Evolutionary conservation across 2,888 invertebrate species (phyloP), one percentile per base, ranked within the genome.

Genomic region (Camptogramma bilineatum): DNA sequence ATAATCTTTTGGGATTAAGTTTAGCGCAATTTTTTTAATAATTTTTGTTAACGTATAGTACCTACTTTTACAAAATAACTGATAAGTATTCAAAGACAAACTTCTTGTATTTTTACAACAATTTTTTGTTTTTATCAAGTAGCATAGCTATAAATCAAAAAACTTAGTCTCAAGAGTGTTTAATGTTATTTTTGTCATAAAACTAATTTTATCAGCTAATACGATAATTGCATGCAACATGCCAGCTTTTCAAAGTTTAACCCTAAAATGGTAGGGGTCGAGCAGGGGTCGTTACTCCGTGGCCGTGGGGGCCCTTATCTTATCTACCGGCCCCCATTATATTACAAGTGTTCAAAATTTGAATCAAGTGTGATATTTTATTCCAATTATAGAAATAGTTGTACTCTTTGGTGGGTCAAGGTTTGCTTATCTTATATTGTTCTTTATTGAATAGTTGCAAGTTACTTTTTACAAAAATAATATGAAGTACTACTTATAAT

Each of bases 301-400:
- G 83, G 87, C 87, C 87, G 90, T 88, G 86, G 75, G 76, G 74
- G 73, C 72, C 86, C 84, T 88, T 91, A 89, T 91, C 91, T 91
- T 60, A 60, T 64, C 55, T 51, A 4, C 44, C 51, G 47, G 17
- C 55, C 55, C 55, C 54, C 10, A n/a, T 52, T 17, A 13, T 39
- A 59, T 46, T 51, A 51, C 59, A 64, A 64, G 59, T 60, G 64
- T 60, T 46, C 48, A 10, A 46, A 50, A 54, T 44, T 57, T 18
- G 28, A 52, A 24, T 53, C 64, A 59, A 50, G 64, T 64, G 58
- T 44, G 21, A 50, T 44, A 34, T 60, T 60, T 47, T 39, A 53
- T 53, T 53, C 31, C 10, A 53, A 53, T 53, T 21, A 10, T 31
- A 53, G 1, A 44, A 4, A 44, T 44, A 44, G 13, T 44, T 44